Evolutionary conservation across 1,140 invertebrate species (phyloP), one percentile per base, ranked within the genome.

Genomic region (Scylla paramamosain): DNA sequence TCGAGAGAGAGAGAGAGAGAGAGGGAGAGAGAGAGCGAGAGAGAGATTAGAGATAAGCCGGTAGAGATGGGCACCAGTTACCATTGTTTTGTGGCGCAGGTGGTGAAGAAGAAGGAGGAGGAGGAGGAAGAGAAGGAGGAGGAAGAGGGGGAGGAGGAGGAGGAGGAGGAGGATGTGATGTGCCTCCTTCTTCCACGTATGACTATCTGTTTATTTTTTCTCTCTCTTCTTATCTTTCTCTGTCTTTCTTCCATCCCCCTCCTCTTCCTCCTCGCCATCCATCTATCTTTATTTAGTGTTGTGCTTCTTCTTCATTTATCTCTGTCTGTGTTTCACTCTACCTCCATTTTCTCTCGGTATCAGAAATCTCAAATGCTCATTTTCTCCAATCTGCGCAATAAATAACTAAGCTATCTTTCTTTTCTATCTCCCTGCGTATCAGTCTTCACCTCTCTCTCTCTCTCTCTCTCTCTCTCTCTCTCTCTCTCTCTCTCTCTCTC

Each of bases 401-500:
- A 77, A 77, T 77, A 77, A 77, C 67, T n/a, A n/a, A 25, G 67
- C 67, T 77, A 77, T 77, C 67, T 77, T 20, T 0, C 67, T 77
- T 8, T n/a, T 77, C 67, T 77, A 77, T 77, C 67, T 77, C 67
- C 67, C 20, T 2, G 20, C 67, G 67, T n/a, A 77, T 77, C 67
- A 77, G 67, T 77, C 67, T 77, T 77, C 59, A 20, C 59, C 10
- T 67, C 59, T 67, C 59, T 67, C 59, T 67, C 59, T 67, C 59
- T 67, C 59, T 67, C 59, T 67, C 59, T 67, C 59, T 67, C 59
- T 67, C 59, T 67, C 59, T 67, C 59, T 67, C 59, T 67, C 59
- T 67, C 59, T 67, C 59, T 67, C 67, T 77, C 67, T 77, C 67
- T 77, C 67, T 77, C 67, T 77, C 67, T 77, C 67, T 77, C 67